A percentile compares a stretch with the other conserved stretches of the same genome.
phyloP scores from a whole-genome alignment of 2,113 vertebrate genomes.

The Noturus placidus region DNA sequence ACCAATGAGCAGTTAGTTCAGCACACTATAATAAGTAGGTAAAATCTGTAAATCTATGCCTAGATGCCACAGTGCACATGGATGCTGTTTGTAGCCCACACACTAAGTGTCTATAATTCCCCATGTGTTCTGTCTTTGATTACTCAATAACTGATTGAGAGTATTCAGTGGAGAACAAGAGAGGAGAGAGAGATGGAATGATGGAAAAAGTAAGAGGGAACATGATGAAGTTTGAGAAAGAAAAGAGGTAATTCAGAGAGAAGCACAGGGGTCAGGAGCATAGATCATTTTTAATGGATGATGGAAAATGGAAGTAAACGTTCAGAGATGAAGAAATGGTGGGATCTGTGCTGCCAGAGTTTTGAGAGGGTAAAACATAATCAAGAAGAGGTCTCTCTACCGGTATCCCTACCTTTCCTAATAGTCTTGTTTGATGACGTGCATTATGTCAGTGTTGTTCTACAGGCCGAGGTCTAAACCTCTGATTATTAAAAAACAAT shows the following conservation, averaged over 20 bases:
- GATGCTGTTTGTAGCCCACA: background rate
- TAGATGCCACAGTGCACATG: background rate
- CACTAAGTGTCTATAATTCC: background rate
- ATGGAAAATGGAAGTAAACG: conserved; percentile 20
- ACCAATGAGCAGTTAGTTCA: conserved; percentile 12
- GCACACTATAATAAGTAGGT: background rate
- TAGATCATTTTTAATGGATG: conserved; percentile 39
- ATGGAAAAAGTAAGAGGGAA: background rate
- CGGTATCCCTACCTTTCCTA: background rate
- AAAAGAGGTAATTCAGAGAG: background rate
- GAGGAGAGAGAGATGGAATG: conserved; percentile 1
- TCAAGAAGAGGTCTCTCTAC: background rate
- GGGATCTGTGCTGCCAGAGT: background rate
- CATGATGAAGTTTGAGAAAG: background rate
- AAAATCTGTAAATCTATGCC: conserved; percentile 1
- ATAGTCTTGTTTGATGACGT: conserved; percentile 13
- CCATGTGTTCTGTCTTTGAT: background rate
- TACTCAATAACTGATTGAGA: background rate
- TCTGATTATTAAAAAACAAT: conserved; percentile 30
- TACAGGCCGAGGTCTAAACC: background rate
- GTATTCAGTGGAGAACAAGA: conserved; percentile 9
- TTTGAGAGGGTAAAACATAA: conserved; percentile 21
- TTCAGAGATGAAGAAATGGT: conserved; percentile 18
- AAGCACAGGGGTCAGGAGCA: conserved; percentile 18
- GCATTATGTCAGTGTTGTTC: conserved; percentile 24